Evolutionary conservation across 1,140 invertebrate genomes (phyloP).

Genomic region (Brachionus asplanchnoidis): DNA sequence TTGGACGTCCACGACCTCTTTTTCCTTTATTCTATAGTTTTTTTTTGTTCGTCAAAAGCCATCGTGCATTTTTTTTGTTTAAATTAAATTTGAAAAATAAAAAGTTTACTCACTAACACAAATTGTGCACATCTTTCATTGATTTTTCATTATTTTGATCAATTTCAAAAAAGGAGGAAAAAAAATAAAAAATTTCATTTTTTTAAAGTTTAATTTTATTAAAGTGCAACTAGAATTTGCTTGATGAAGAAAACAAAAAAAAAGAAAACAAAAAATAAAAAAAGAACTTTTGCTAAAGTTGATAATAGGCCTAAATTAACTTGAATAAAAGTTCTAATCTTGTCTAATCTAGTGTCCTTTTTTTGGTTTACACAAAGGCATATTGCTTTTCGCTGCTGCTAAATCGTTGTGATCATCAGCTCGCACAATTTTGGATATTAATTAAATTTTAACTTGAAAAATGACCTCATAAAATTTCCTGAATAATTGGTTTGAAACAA

Average conservation of each 20-base stretch:
- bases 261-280: neutral
- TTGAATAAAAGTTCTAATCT: slow-evolving; percentile 34
- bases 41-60: too few relatives aligned
- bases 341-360: slow-evolving; percentile 26
- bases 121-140: too few relatives aligned
- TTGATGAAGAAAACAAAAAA: too few relatives aligned
- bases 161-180: neutral
- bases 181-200: neutral
- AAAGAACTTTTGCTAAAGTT: neutral
- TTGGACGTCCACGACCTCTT: too few relatives aligned
- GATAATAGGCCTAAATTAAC: neutral
- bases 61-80: too few relatives aligned
- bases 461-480: slow-evolving; percentile 10
- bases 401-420: neutral
- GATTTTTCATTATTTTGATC: too few relatives aligned
- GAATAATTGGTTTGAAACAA: slow-evolving; percentile 10
- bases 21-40: too few relatives aligned
- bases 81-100: neutral
- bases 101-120: too few relatives aligned
- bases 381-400: neutral
- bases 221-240: neutral
- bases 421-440: slow-evolving; percentile 10
- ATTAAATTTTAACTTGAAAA: slow-evolving; percentile 29
- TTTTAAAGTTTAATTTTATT: neutral
- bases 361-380: slow-evolving; percentile 9